phyloP scores from a whole-genome alignment of 2,888 invertebrate species.

The Lasioglossum lativentre region DNA sequence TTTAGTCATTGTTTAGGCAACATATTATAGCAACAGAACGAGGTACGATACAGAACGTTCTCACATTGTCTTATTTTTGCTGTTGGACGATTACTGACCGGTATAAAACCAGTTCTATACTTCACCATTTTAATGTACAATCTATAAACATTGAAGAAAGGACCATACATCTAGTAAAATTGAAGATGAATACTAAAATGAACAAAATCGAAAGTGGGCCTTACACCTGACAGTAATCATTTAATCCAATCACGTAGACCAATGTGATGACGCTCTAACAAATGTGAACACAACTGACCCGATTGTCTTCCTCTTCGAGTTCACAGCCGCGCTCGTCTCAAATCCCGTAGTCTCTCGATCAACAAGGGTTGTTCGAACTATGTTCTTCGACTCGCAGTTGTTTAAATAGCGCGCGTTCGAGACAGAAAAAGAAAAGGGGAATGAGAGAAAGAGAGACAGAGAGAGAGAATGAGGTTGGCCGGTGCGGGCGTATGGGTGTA shows the following conservation, averaged over 20 bases:
- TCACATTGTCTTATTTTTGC: background rate
- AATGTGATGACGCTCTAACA: background rate
- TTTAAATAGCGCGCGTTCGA: background rate
- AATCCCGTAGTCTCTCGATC: background rate
- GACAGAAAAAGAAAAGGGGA: background rate
- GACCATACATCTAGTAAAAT: background rate
- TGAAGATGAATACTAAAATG: background rate
- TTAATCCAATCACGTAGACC: background rate
- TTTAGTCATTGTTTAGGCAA: background rate
- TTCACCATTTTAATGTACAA: background rate
- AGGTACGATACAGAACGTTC: background rate
- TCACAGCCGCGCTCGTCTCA: background rate
- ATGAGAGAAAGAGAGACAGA: background rate
- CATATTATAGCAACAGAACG: background rate
- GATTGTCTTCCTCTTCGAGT: conserved; percentile 9
- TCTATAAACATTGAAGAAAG: background rate
- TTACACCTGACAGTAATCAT: background rate
- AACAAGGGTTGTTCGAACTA: background rate
- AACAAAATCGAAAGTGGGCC: background rate
- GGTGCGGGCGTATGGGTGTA: background rate
- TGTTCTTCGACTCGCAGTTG: background rate
- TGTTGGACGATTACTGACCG: background rate
- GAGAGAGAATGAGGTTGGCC: conserved; percentile 6
- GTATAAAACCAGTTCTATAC: too few relatives aligned
- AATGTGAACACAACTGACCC: background rate